These are phyloP conservation scores for Heliconius eleuchia DNA, from an alignment of 1,140 invertebrate species.

Conservation along the genomic window DNA sequence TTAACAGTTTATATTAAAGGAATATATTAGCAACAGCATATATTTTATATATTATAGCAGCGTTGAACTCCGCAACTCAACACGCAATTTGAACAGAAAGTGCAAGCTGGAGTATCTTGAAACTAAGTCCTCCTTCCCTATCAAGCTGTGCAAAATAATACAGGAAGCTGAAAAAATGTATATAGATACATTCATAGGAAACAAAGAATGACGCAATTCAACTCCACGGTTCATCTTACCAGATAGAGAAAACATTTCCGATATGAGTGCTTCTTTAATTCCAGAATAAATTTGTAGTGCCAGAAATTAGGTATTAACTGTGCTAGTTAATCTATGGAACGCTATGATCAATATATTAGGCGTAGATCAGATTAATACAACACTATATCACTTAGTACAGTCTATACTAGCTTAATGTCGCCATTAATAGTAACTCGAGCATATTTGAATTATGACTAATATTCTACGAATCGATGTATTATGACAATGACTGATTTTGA, in stretches of 20 bases:
- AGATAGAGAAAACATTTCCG: no score
- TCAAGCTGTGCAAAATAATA: not conserved
- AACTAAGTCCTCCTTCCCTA: not conserved
- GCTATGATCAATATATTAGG: slow-evolving; percentile 4
- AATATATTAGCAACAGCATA: no score
- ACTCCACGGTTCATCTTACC: no score
- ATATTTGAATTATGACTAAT: slow-evolving; percentile 4
- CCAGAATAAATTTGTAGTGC: no score
- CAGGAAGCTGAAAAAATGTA: not conserved
- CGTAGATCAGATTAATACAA: slow-evolving; percentile 5
- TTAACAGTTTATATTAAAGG: no score
- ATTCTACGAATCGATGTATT: not conserved
- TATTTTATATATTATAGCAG: not conserved
- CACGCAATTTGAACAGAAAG: not conserved
- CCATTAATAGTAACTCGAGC: slow-evolving; percentile 2
- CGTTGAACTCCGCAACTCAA: not conserved
- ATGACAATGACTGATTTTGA: not conserved
- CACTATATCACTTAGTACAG: slow-evolving; percentile 7
- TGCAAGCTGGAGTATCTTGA: not conserved
- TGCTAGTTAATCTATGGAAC: not conserved
- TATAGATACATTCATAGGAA: no score
- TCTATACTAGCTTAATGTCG: slow-evolving; percentile 8
- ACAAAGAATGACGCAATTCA: no score
- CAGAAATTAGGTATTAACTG: not conserved
- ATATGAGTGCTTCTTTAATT: no score